Conservation (phyloP, 1,140 invertebrate species). For the Drosophila kepulauana region DNA sequence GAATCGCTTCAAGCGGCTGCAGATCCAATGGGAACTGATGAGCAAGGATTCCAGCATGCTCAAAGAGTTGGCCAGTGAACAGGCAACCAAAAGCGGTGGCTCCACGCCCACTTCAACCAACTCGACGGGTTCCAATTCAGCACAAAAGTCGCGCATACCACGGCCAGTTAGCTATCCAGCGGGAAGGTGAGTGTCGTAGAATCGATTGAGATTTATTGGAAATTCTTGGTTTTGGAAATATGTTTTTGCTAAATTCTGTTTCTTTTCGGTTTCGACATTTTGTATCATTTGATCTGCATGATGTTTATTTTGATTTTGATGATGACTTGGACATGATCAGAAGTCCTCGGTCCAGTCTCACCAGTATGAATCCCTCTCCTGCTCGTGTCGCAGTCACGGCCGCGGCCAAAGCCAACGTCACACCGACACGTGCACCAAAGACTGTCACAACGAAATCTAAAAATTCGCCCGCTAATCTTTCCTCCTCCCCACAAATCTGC, state of each 20-base stretch:
- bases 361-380: conserved; percentile 25
- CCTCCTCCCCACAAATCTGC: conserved; percentile 69
- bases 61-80: conserved; percentile 85
- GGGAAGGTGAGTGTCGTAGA: conserved; percentile 84
- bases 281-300: conserved; percentile 65
- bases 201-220: neutral
- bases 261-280: conserved; percentile 52
- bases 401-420: neutral
- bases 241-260: conserved; percentile 44
- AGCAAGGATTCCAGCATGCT: conserved; percentile 86
- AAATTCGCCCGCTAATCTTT: conserved; percentile 61
- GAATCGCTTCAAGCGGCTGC: conserved; percentile 90
- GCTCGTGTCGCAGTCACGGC: neutral
- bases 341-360: conserved; percentile 57
- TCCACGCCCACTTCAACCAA: conserved; percentile 84
- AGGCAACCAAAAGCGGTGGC: conserved; percentile 85
- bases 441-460: conserved; percentile 64
- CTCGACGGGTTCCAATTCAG: conserved; percentile 64
- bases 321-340: conserved; percentile 35
- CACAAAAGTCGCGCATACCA: conserved; percentile 89
- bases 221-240: conserved; percentile 42
- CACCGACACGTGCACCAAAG: conserved; percentile 50
- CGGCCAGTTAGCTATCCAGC: conserved; percentile 88
- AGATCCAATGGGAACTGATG: conserved; percentile 94
- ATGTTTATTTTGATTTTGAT: conserved; percentile 16